Evolutionary conservation across 1,140 invertebrate genomes (phyloP), one percentile per base, ranked within the genome.

Genomic region (Tetraneura akinire): DNA sequence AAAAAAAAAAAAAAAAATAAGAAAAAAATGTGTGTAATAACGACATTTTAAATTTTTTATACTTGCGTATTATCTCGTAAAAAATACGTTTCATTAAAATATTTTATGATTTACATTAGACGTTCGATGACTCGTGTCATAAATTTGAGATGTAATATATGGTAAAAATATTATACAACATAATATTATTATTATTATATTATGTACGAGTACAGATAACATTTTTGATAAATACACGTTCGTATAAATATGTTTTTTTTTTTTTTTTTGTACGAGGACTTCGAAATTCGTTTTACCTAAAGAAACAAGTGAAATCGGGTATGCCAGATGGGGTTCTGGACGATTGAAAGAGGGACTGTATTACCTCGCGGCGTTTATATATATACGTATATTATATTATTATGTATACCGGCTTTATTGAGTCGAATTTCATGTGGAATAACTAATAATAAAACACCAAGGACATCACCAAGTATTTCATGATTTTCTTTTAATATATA

Each of bases 401-500:
- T 13, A 10, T 71, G n/a, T 23, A 16, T 51, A 51, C 23, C 45
- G 47, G n/a, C 45, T 49, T 3, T 14, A 26, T 51, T 51, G 68
- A 23, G 68, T 71, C 45, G 26, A 14, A 71, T 71, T 71, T 71
- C 68, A 71, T 51, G 47, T 51, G 29, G 21, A 66, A 62, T 62
- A 62, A 62, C n/a, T 70, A 70, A 68, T 68, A 68, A 47, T 68
- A 68, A 45, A 68, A 68, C 21, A 45, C 37, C 21, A 68, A 21
- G 37, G 21, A 68, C n/a, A 13, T n/a, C 37, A 47, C 66, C 21
- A 29, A 68, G 21, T 13, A 26, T 68, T 68, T 47, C 21, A 47
- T 23, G 66, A 68, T 68, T 68, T 68, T 45, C 37, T 47, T 68
- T 68, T 68, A 68, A 68, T 68, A n/a, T n/a, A n/a, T n/a, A n/a